phyloP scores from a whole-genome alignment of 1,140 invertebrate genomes.

The Drosophila ambigua region DNA sequence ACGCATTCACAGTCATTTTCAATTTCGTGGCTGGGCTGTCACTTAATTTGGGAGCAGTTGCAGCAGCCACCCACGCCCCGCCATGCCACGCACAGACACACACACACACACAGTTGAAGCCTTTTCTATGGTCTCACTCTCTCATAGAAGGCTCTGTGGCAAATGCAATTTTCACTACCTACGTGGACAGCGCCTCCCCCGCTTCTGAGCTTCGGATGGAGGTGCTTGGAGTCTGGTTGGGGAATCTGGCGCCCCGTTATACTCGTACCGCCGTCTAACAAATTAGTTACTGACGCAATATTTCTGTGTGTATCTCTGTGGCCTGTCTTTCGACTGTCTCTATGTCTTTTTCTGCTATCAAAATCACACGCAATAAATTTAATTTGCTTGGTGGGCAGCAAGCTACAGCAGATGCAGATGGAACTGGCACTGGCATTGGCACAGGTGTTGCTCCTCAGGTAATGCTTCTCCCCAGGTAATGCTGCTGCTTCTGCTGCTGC shows the following conservation, averaged over 20 bases:
- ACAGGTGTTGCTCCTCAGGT: slow-evolving; percentile 12
- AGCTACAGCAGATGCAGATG: background rate
- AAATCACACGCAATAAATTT: slow-evolving; percentile 82
- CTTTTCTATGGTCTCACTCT: background rate
- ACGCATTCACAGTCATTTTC: slow-evolving; percentile 71
- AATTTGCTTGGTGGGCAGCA: slow-evolving; percentile 54
- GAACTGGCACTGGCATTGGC: slow-evolving; percentile 13
- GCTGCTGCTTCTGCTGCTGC: slow-evolving; percentile 15
- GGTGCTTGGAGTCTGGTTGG: background rate
- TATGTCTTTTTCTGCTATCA: slow-evolving; percentile 66
- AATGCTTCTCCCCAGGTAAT: too few species aligned
- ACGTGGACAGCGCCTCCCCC: slow-evolving; percentile 33
- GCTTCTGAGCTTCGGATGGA: too few species aligned
- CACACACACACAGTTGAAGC: slow-evolving; percentile 15
- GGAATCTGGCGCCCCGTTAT: slow-evolving; percentile 32
- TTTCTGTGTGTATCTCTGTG: slow-evolving; percentile 42
- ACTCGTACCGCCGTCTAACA: slow-evolving; percentile 55
- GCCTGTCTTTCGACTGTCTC: too few species aligned
- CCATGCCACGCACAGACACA: slow-evolving; percentile 27
- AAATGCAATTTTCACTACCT: slow-evolving; percentile 70
- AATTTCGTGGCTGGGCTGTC: slow-evolving; percentile 69
- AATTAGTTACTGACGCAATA: slow-evolving; percentile 82
- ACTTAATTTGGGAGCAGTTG: slow-evolving; percentile 79
- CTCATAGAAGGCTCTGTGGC: slow-evolving; percentile 24
- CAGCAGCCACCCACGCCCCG: slow-evolving; percentile 40